Evolutionary conservation across 1,140 invertebrate genomes (phyloP).

Genomic region (Parasteatoda tepidariorum): DNA sequence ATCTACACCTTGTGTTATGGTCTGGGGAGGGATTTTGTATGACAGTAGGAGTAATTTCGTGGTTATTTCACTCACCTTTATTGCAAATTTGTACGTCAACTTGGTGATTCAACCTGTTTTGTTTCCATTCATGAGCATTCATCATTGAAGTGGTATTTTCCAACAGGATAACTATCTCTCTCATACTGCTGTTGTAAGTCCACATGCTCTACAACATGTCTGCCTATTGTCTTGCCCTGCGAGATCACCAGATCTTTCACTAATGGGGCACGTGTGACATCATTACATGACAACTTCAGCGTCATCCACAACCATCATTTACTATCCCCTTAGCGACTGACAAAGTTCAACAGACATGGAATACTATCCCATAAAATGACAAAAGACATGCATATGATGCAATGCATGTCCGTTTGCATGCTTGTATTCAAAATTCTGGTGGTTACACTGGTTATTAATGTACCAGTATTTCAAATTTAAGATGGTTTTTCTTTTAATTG

Average conservation of each 20-base stretch:
- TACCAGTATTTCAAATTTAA: neutral
- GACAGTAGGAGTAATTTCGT: neutral
- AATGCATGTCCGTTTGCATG: neutral
- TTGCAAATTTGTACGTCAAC: neutral
- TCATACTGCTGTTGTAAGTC: neutral
- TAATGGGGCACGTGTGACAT: neutral
- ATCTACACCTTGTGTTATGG: neutral
- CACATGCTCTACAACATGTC: conserved; percentile 3
- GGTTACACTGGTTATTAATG: neutral
- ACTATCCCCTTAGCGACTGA: neutral
- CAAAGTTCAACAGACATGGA: conserved; percentile 1
- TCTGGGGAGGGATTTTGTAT: conserved; percentile 7
- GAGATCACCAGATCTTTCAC: neutral
- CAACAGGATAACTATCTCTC: neutral
- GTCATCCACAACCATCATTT: neutral
- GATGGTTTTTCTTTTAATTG: neutral
- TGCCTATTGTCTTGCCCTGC: neutral
- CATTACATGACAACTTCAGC: neutral
- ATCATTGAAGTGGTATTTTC: neutral
- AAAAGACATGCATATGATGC: too few species aligned
- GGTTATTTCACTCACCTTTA: neutral
- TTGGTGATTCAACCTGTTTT: neutral
- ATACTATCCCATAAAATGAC: neutral
- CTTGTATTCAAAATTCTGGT: neutral
- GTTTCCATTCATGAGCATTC: neutral